Conservation (phyloP, 2,113 vertebrate species). For the Myrmophylax atrothorax region DNA sequence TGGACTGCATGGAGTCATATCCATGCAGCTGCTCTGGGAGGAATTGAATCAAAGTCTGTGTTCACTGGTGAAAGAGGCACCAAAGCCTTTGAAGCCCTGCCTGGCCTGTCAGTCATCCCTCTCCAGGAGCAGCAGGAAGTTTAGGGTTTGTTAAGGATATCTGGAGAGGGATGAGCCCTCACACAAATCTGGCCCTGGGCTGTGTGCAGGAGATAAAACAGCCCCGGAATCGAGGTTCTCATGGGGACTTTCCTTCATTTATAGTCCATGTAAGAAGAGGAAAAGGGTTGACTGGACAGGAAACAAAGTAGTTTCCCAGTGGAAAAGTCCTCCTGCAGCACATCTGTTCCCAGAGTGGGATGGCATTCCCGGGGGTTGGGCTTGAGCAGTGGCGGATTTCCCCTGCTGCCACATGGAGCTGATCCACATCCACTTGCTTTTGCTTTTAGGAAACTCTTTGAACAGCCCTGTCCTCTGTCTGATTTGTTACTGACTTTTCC, state of each 20-base stretch:
- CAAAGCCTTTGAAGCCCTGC: not conserved
- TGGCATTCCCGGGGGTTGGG: not conserved
- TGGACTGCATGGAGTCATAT: not conserved
- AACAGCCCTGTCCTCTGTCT: not conserved
- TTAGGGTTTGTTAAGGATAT: not conserved
- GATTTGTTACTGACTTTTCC: not conserved
- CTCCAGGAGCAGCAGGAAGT: not conserved
- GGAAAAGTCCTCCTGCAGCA: not conserved
- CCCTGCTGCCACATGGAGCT: not conserved
- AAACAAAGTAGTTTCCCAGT: not conserved
- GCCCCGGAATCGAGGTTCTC: fast-evolving
- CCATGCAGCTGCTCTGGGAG: not conserved
- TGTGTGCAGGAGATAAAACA: not conserved
- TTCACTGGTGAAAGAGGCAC: not conserved
- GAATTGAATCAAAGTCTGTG: not conserved
- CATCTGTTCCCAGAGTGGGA: not conserved
- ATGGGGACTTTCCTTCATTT: not conserved
- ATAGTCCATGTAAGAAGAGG: fast-evolving
- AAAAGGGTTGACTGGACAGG: not conserved
- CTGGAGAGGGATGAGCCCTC: not conserved
- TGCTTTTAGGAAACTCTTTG: not conserved
- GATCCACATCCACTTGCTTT: not conserved
- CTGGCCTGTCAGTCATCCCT: not conserved
- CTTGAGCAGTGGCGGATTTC: not conserved
- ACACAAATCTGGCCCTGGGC: not conserved